Conservation (phyloP, 1,140 invertebrate species). For the Leptinotarsa texana region DNA sequence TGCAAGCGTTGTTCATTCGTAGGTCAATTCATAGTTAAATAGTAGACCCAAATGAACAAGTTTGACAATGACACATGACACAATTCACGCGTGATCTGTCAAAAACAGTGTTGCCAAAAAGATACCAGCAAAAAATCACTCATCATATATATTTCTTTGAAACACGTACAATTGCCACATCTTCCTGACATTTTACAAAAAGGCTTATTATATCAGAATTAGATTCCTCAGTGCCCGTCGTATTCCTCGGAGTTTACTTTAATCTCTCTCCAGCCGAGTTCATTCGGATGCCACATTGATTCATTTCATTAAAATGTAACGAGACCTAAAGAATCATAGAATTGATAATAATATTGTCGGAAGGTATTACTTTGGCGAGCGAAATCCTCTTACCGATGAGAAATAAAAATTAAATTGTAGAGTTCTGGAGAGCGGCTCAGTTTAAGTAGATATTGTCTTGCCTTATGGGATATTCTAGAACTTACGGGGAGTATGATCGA, state of each 20-base stretch:
- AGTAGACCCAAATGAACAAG: no score
- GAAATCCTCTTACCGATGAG: conserved; percentile 21
- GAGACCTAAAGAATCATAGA: conserved; percentile 17
- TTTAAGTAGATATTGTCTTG: neutral
- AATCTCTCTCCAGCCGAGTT: neutral
- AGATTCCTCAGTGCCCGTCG: no score
- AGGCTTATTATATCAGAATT: no score
- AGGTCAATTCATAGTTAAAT: no score
- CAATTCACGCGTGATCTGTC: no score
- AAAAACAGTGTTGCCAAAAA: no score
- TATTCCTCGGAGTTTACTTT: neutral
- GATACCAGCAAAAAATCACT: no score
- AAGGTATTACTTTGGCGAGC: neutral
- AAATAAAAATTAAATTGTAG: conserved; percentile 26
- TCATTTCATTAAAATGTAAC: conserved; percentile 25
- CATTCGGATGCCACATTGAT: neutral
- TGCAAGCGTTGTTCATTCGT: no score
- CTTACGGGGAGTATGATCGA: neutral
- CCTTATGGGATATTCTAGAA: neutral
- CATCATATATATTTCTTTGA: no score
- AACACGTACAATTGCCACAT: no score
- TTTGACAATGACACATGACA: no score
- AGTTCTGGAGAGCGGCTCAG: neutral
- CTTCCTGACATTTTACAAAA: no score
- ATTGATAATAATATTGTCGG: conserved; percentile 25